Base-by-base conservation (phyloP, 2,113 vertebrate species). In the Cyrtonyx montezumae region DNA sequence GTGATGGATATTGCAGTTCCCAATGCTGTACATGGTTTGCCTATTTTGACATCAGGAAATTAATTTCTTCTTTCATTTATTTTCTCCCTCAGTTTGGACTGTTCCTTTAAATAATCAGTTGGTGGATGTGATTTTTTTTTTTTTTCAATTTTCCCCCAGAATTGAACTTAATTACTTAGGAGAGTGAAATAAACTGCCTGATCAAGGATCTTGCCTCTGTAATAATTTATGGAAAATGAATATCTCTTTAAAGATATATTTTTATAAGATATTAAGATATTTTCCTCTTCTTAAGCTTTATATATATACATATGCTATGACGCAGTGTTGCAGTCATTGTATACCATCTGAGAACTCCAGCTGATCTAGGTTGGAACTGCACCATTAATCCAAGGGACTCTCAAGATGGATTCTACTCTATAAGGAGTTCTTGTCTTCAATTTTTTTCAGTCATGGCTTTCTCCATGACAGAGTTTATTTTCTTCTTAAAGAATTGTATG, bases 311-410 rank as follows among this genome's bases (percentile, higher is more conserved):
- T 40, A 13, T 11, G 17, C 32, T 76, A 36, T 23, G 9, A 55
- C 11, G 59, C 11, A 59, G 30, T 3, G 28, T 67, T 49, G 16
- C 17, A 36, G 43, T 67, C 28, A 6, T 11, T 62, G 3, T 20
- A 46, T 6, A 6, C 66, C 18, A 66, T 6, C 30, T 49, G 34
- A 80, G 79, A 88, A 6, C 23, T 86, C 28, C n/a, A 8, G 18
- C 11, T 1, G 0, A 2, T 62, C 18, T 1, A 1, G 1, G 9
- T 2, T 66, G 22, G 11, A 37, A 11, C n/a, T 42, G 23, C 20
- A 21, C 11, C 17, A 48, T 13, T 21, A 23, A 42, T 30, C 26
- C 11, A 20, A 19, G 26, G 8, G 7, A 11, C 18, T 32, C 3
- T 53, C 4, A 13, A 26, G 0, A 14, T 20, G 23, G 40, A 36